Evolutionary conservation across 2,113 vertebrate genomes (phyloP).

Genomic region (Nycticryphes semicollaris): DNA sequence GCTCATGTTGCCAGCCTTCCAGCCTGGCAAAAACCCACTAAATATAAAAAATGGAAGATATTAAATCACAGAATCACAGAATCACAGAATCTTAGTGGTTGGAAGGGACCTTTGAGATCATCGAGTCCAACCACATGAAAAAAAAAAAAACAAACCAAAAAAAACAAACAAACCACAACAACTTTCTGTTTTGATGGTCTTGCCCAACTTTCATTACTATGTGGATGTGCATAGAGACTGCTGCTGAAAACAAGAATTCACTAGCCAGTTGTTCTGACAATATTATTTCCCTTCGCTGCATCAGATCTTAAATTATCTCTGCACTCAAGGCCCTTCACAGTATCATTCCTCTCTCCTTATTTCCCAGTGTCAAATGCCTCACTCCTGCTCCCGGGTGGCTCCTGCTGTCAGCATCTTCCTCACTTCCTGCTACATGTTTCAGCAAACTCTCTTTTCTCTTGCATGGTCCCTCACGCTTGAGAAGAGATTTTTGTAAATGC

Average conservation of each 20-base stretch:
- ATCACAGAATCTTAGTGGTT: no score
- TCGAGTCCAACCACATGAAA: no score
- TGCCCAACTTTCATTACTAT: neutral
- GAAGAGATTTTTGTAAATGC: neutral
- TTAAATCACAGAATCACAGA: no score
- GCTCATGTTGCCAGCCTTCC: neutral
- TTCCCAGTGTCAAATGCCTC: neutral
- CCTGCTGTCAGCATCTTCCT: neutral
- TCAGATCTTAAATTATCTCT: neutral
- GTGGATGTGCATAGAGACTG: neutral
- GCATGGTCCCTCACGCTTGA: fast-evolving
- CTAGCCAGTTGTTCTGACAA: neutral
- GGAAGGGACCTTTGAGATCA: no score
- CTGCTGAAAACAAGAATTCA: neutral
- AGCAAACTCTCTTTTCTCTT: neutral
- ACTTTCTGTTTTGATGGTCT: neutral
- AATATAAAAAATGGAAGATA: neutral
- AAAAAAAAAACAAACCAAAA: no score
- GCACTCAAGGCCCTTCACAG: neutral
- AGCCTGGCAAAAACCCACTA: neutral
- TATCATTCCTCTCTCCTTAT: neutral
- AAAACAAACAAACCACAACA: fast-evolving
- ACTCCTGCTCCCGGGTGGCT: neutral
- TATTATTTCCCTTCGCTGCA: neutral
- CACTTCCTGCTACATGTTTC: fast-evolving